Conservation (phyloP, 2,888 invertebrate genomes). For the Phengaris arion region DNA sequence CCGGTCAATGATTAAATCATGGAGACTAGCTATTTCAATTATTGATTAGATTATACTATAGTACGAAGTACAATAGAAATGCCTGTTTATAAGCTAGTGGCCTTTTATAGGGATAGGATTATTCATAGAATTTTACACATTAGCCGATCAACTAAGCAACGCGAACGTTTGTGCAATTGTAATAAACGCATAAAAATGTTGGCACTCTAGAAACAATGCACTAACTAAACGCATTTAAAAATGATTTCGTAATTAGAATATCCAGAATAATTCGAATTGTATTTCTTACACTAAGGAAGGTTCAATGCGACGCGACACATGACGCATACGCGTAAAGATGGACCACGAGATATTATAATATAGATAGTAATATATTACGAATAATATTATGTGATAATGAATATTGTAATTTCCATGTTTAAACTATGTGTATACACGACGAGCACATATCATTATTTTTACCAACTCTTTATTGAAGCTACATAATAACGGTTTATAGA, state of each 20-base stretch:
- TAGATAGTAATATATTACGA: conserved; percentile 60
- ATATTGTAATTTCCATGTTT: conserved; percentile 69
- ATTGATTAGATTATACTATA: neutral
- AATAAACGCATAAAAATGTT: conserved; percentile 3
- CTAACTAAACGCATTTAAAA: conserved; percentile 4
- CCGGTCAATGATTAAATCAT: neutral
- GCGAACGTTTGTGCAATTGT: neutral
- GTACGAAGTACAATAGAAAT: conserved; percentile 23
- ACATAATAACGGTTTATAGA: conserved; percentile 28
- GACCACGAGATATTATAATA: conserved; percentile 67
- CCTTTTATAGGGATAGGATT: conserved; percentile 19
- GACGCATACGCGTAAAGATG: conserved; percentile 58
- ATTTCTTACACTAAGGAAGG: conserved; percentile 21
- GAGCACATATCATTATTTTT: conserved; percentile 75
- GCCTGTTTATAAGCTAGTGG: conserved; percentile 22
- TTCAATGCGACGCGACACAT: conserved; percentile 48
- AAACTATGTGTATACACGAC: conserved; percentile 65
- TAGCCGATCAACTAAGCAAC: neutral
- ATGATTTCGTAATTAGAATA: conserved; percentile 3
- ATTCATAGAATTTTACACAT: conserved; percentile 1
- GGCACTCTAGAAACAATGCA: neutral
- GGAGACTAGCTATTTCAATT: no score
- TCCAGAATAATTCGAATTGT: neutral
- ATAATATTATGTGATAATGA: conserved; percentile 72
- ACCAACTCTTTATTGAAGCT: conserved; percentile 46